Evolutionary conservation across 2,113 vertebrate genomes (phyloP).

Genomic region (Cryptoleucopteryx plumbea): DNA sequence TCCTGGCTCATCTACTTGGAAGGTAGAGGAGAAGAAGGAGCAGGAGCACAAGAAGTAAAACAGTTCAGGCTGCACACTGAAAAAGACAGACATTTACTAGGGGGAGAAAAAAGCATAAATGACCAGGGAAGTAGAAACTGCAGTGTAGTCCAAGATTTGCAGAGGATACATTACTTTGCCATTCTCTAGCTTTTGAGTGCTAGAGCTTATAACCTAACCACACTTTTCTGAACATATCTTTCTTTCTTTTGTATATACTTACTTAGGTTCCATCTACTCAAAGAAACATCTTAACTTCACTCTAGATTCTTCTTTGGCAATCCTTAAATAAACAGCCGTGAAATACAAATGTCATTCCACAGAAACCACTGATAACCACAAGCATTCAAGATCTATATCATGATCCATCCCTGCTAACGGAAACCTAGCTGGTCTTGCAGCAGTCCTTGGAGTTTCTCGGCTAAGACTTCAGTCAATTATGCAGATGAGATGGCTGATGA

Average conservation of each 20-base stretch:
- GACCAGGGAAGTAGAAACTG: not conserved
- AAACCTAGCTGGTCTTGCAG: not conserved
- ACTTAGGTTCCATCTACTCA: not conserved
- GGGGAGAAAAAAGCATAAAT: not conserved
- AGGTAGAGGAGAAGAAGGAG: not conserved
- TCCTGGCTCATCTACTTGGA: not conserved
- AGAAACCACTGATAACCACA: not conserved
- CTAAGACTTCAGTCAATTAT: not conserved
- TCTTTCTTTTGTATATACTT: not conserved
- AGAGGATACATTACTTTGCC: not conserved
- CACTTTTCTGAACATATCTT: not conserved
- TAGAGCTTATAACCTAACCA: not conserved
- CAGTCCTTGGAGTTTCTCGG: not conserved
- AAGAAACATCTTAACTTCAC: not conserved
- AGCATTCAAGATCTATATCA: not conserved
- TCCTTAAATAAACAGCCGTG: not conserved
- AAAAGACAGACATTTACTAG: not conserved
- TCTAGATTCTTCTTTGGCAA: not conserved
- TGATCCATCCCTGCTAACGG: not conserved
- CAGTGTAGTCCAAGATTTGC: not conserved
- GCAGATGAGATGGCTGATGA: not conserved
- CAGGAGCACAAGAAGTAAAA: not conserved
- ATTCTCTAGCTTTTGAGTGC: not conserved
- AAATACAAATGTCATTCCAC: not conserved
- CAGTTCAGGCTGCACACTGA: not conserved